Conservation (phyloP, 2,888 invertebrate species). For the Periphyllus acericola region DNA sequence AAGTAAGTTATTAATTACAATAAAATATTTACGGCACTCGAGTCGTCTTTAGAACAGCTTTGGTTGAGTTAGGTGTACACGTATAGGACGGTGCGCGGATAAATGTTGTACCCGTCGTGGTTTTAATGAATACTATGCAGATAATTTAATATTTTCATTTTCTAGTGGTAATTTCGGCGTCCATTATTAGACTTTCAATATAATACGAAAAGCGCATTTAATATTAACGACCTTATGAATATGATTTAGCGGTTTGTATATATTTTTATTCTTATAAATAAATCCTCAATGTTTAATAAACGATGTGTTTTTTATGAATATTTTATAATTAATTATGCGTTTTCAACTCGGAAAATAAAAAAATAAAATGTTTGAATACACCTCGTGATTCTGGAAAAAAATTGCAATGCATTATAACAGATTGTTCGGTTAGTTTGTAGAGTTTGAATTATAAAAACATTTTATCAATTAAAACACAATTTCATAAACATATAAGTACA, state of each 20-base stretch:
- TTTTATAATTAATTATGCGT: conserved; percentile 8
- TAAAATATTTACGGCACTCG: not conserved
- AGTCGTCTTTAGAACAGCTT: not conserved
- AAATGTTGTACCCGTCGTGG: not conserved
- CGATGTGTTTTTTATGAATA: not conserved
- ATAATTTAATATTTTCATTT: not conserved
- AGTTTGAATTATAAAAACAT: too few species aligned
- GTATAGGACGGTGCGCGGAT: not conserved
- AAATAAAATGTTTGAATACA: not conserved
- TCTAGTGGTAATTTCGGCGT: not conserved
- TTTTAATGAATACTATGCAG: not conserved
- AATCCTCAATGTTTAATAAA: not conserved
- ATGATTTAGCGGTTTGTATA: not conserved
- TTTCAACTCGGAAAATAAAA: not conserved
- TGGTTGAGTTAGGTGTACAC: too few species aligned
- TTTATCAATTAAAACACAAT: too few species aligned
- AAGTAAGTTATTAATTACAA: not conserved
- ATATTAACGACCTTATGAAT: not conserved
- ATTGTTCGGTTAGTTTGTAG: too few species aligned
- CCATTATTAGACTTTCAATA: not conserved
- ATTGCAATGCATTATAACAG: not conserved
- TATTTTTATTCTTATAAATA: not conserved
- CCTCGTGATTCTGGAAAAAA: not conserved
- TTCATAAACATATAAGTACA: too few species aligned
- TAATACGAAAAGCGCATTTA: not conserved